Evolutionary conservation across 2,888 invertebrate genomes (phyloP).

Genomic region (Gordius sp.): DNA sequence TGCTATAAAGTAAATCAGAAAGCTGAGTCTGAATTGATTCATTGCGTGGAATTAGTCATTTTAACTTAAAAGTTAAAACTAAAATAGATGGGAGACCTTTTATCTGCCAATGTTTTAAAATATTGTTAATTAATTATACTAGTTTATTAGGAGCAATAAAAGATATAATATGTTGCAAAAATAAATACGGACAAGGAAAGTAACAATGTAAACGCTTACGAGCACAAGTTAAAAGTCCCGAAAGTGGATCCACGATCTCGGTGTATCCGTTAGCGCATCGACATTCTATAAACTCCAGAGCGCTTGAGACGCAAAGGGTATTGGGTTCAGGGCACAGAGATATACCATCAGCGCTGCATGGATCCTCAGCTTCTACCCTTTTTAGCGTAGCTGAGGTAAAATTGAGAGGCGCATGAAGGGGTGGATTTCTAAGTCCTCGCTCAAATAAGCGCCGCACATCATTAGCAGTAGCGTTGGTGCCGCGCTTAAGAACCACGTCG

Average conservation of each 20-base stretch:
- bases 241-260: neutral
- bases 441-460: neutral
- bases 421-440: neutral
- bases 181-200: no score
- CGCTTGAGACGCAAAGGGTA: conserved; percentile 1
- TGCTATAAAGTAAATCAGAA: no score
- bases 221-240: neutral
- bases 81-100: no score
- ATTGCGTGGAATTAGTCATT: no score
- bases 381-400: neutral
- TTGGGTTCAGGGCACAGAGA: neutral
- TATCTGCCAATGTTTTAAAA: no score
- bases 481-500: neutral
- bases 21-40: no score
- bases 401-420: neutral
- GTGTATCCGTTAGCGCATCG: neutral
- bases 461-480: neutral
- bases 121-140: no score
- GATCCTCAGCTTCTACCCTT: neutral
- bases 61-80: no score
- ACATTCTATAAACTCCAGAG: neutral
- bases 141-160: no score
- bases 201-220: no score
- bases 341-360: neutral
- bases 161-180: no score